Conservation (phyloP, 1,140 invertebrate species). For the Camponotus pennsylvanicus region DNA sequence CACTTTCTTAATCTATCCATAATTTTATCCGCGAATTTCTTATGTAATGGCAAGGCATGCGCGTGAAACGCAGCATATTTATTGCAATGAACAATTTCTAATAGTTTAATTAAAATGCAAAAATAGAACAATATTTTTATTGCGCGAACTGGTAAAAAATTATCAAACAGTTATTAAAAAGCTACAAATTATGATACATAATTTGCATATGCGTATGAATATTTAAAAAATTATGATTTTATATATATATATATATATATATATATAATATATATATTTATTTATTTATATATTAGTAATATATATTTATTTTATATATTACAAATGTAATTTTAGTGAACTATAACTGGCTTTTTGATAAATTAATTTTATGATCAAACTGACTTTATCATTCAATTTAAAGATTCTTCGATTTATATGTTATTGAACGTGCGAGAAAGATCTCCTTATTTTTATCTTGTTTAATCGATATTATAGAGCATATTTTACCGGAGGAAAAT, state of each 20-base stretch:
- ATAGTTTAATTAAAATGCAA: not conserved
- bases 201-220: not conserved
- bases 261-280: too few relatives aligned
- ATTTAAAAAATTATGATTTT: too few relatives aligned
- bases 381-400: not conserved
- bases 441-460: not conserved
- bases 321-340: not conserved
- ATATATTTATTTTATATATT: too few relatives aligned
- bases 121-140: not conserved
- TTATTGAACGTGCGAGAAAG: not conserved
- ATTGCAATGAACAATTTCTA: not conserved
- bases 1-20: not conserved
- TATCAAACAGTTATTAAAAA: not conserved
- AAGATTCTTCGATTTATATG: not conserved
- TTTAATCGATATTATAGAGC: conserved; percentile 9
- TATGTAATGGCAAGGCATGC: not conserved
- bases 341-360: not conserved
- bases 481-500: conserved; percentile 21
- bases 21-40: not conserved
- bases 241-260: too few relatives aligned
- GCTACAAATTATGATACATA: not conserved
- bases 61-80: too few relatives aligned
- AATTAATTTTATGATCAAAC: not conserved
- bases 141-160: not conserved
- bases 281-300: not conserved